Conservation (phyloP, 2,888 invertebrate species). For the Plusia festucae region DNA sequence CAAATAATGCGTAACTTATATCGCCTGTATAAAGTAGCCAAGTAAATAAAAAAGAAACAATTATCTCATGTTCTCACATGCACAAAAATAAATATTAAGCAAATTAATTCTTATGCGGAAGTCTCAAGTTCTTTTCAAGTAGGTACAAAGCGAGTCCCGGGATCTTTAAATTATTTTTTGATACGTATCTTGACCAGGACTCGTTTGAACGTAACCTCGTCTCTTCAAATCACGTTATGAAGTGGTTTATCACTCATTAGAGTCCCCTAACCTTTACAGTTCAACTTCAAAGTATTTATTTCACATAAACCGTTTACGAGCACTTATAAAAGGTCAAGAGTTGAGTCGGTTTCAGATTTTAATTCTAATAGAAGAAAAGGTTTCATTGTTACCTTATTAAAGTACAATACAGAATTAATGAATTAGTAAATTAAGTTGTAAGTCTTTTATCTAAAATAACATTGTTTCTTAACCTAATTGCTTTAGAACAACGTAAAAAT, state of each 20-base stretch:
- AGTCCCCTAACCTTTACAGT: not conserved
- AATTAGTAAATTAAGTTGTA: conserved; percentile 3
- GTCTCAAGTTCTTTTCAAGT: not conserved
- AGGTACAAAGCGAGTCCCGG: not conserved
- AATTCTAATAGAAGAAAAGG: conserved; percentile 1
- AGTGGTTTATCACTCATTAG: conserved; percentile 8
- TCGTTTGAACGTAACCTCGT: conserved; percentile 1
- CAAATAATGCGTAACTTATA: no score
- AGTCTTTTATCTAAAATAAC: not conserved
- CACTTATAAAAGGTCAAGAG: conserved; percentile 4
- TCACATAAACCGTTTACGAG: conserved; percentile 8
- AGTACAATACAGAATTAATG: not conserved
- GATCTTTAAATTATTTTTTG: conserved; percentile 3
- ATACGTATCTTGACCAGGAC: not conserved
- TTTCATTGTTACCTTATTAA: conserved; percentile 8
- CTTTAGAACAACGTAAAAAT: not conserved
- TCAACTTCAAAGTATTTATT: conserved; percentile 7
- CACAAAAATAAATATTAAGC: no score
- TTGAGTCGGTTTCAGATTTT: conserved; percentile 2
- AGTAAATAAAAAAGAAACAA: no score
- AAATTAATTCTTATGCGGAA: not conserved
- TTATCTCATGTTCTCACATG: no score
- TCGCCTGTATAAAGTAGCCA: no score
- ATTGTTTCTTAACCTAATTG: conserved; percentile 1
- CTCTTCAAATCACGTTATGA: not conserved